phyloP scores from a whole-genome alignment of 2,888 invertebrate species.

The Alviniconcha strummeri region DNA sequence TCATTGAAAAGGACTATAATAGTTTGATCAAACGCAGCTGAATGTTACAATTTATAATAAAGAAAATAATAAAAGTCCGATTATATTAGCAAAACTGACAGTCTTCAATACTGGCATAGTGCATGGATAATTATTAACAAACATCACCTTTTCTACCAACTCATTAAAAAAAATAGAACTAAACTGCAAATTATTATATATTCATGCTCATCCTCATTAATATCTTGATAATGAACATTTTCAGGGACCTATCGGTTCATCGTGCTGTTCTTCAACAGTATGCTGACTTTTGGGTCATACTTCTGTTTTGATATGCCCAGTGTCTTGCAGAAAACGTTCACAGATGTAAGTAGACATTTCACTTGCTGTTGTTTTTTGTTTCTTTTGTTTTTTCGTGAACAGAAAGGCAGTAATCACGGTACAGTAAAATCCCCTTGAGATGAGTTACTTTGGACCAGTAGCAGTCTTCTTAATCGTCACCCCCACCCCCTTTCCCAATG shows the following conservation, averaged over 20 bases:
- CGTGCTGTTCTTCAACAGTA: constrained; percentile 73
- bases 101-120: too few species aligned
- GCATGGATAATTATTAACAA: not conserved
- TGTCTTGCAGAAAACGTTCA: constrained; percentile 71
- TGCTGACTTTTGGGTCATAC: constrained; percentile 74
- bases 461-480: too few species aligned
- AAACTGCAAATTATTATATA: not conserved
- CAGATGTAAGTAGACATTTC: constrained; percentile 54
- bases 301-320: constrained; percentile 75
- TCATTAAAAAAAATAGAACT: not conserved
- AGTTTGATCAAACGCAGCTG: too few species aligned
- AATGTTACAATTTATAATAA: not conserved
- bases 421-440: too few species aligned
- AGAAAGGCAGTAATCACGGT: too few species aligned
- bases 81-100: not conserved
- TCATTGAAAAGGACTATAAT: too few species aligned
- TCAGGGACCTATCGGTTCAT: constrained; percentile 69
- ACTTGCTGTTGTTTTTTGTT: too few species aligned
- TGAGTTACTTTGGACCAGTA: too few species aligned
- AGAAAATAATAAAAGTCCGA: not conserved
- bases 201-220: not conserved
- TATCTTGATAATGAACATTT: not conserved
- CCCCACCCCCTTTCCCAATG: too few species aligned
- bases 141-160: not conserved
- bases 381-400: too few species aligned